phyloP scores from a whole-genome alignment of 2,888 invertebrate genomes.

The Drosophila falleni region DNA sequence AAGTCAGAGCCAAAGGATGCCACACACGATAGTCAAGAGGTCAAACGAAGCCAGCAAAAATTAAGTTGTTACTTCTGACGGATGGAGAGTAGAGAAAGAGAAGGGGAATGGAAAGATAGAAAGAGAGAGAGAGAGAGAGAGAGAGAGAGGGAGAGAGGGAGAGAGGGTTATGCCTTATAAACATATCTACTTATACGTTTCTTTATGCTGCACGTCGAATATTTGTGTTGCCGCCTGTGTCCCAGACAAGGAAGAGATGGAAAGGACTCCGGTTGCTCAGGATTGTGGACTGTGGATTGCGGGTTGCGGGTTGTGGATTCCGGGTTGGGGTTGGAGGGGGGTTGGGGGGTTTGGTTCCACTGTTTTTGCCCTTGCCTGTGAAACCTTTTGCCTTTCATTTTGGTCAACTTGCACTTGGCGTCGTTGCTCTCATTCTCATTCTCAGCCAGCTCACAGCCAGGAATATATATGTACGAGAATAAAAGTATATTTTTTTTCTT shows the following conservation, averaged over 20 bases:
- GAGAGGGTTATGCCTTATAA: slow-evolving; percentile 12
- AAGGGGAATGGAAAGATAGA: too few relatives aligned
- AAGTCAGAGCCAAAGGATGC: slow-evolving; percentile 26
- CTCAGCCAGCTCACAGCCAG: slow-evolving; percentile 32
- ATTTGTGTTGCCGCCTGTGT: slow-evolving; percentile 26
- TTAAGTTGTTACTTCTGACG: slow-evolving; percentile 49
- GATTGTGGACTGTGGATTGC: not conserved
- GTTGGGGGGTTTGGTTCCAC: slow-evolving; percentile 32
- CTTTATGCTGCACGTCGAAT: slow-evolving; percentile 25
- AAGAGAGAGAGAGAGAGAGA: too few relatives aligned
- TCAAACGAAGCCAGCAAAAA: slow-evolving; percentile 49
- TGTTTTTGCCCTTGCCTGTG: slow-evolving; percentile 66
- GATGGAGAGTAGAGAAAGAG: not conserved
- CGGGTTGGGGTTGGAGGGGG: slow-evolving; percentile 1
- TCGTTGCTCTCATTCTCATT: slow-evolving; percentile 33
- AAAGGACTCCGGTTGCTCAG: not conserved
- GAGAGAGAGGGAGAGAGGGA: not conserved
- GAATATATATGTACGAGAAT: slow-evolving; percentile 11
- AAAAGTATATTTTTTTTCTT: slow-evolving; percentile 20
- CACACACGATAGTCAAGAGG: slow-evolving; percentile 28
- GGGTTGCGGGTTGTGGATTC: slow-evolving; percentile 1
- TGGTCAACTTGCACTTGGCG: slow-evolving; percentile 80
- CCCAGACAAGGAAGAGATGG: slow-evolving; percentile 20
- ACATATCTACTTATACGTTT: slow-evolving; percentile 34
- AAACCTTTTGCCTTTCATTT: slow-evolving; percentile 77